phyloP scores from a whole-genome alignment of 1,140 invertebrate genomes.

The Melitaea cinxia region DNA sequence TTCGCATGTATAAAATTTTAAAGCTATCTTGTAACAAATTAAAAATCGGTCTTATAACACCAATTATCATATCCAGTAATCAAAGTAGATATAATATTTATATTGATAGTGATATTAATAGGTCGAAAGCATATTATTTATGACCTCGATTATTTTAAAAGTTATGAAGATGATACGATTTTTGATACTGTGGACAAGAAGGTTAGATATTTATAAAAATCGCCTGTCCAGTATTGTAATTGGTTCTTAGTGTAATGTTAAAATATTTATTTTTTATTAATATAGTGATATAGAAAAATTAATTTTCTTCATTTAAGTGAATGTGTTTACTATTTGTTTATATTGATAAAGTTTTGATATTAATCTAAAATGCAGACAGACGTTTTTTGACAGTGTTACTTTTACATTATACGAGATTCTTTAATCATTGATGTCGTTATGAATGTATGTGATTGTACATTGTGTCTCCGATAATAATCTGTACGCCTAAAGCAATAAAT shows the following conservation, averaged over 20 bases:
- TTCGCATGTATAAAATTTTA: constrained; percentile 12
- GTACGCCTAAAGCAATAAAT: constrained; percentile 68
- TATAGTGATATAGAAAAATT: constrained; percentile 20
- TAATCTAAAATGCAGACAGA: not conserved
- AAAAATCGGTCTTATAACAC: constrained; percentile 43
- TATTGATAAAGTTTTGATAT: constrained; percentile 1
- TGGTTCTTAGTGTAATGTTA: constrained; percentile 32
- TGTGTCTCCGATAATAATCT: constrained; percentile 60
- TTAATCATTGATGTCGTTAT: constrained; percentile 27
- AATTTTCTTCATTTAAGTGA: constrained; percentile 1
- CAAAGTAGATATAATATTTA: constrained; percentile 37
- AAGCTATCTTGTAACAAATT: constrained; percentile 16
- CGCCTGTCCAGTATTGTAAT: constrained; percentile 49
- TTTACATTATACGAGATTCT: constrained; percentile 20
- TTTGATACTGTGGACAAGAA: constrained; percentile 56
- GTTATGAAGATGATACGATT: constrained; percentile 57
- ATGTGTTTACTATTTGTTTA: constrained; percentile 2
- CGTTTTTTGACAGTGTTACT: constrained; percentile 2
- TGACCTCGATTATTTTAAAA: constrained; percentile 48
- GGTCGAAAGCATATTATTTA: constrained; percentile 46
- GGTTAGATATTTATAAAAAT: constrained; percentile 41
- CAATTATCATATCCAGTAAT: constrained; percentile 46
- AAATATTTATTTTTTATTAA: constrained; percentile 32
- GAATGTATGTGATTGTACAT: constrained; percentile 49
- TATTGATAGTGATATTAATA: constrained; percentile 41